These are phyloP conservation scores for Anguilla marmorata DNA, from an alignment of 2,797 vertebrate species.

Conservation along the genomic window DNA sequence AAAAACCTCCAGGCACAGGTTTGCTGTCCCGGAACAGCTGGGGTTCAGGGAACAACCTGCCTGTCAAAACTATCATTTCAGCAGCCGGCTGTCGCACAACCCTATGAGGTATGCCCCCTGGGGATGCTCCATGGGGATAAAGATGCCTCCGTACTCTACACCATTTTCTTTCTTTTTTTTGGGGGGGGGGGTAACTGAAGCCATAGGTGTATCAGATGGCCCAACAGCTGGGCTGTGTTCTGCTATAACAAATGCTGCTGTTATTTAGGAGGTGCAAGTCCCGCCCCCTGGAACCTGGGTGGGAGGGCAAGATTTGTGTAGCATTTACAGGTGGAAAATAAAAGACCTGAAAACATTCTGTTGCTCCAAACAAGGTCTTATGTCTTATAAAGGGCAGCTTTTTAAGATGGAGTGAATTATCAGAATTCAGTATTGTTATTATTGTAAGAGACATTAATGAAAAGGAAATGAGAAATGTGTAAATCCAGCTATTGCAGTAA, in stretches of 20 bases:
- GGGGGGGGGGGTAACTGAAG: conserved; percentile 40
- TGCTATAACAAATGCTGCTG: conserved; percentile 48
- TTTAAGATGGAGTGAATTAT: not conserved
- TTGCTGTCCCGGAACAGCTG: conserved; percentile 59
- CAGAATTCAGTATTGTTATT: not conserved
- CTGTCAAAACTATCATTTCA: conserved; percentile 59
- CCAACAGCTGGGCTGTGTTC: conserved; percentile 50
- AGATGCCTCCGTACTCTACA: conserved; percentile 44
- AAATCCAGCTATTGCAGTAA: not conserved
- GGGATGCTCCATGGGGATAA: conserved; percentile 56
- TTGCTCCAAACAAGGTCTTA: not conserved
- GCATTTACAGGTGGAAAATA: conserved; percentile 29
- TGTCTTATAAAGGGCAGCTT: not conserved
- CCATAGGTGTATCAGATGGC: conserved; percentile 63
- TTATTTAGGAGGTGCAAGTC: conserved; percentile 36
- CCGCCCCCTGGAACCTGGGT: conserved; percentile 42
- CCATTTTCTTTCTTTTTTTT: conserved; percentile 42
- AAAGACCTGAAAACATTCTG: not conserved
- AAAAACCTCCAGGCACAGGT: conserved; percentile 15
- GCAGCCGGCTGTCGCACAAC: conserved; percentile 60
- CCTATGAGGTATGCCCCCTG: conserved; percentile 54
- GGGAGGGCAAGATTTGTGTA: not conserved
- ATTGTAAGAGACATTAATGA: not conserved
- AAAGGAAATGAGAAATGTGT: not conserved
- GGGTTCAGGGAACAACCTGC: conserved; percentile 60